phyloP scores from a whole-genome alignment of 2,888 invertebrate species.

The Ommatoiulus sabulosus region DNA sequence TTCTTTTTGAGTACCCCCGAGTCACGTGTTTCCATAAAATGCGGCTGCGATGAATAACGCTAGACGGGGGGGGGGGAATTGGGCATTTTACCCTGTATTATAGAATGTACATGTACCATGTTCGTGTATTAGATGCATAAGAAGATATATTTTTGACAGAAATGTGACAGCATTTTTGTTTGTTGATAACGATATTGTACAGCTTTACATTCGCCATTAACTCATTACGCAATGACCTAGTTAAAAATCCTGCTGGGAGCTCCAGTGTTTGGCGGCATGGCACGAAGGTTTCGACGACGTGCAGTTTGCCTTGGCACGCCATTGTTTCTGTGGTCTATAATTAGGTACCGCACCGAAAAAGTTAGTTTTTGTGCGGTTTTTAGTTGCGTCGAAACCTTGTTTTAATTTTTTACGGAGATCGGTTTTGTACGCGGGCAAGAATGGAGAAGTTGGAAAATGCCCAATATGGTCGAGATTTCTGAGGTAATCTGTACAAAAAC shows the following conservation, averaged over 20 bases:
- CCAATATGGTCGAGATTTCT: background rate
- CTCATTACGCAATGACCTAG: background rate
- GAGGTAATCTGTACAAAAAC: background rate
- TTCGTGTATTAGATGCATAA: too few relatives aligned
- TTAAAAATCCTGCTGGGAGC: background rate
- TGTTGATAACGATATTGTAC: too few relatives aligned
- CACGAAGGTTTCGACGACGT: background rate
- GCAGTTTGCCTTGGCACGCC: slow-evolving; percentile 16
- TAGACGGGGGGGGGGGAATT: too few relatives aligned
- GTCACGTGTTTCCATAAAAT: too few relatives aligned
- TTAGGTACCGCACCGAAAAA: background rate
- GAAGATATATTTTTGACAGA: too few relatives aligned
- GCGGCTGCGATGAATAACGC: too few relatives aligned
- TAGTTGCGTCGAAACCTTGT: background rate
- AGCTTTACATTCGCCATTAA: background rate
- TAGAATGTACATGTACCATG: too few relatives aligned
- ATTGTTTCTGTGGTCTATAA: slow-evolving; percentile 20
- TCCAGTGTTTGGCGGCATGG: background rate
- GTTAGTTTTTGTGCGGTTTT: background rate
- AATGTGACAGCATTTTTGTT: too few relatives aligned
- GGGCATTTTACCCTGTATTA: too few relatives aligned
- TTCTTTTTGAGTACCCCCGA: too few relatives aligned
- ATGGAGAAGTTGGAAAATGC: background rate
- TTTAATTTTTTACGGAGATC: background rate
- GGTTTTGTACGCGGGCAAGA: background rate